Percentiles rank a stretch among this genome's conserved stretches.
phyloP scores from a whole-genome alignment of 2,888 invertebrate species.

The Odontocerum albicorne region DNA sequence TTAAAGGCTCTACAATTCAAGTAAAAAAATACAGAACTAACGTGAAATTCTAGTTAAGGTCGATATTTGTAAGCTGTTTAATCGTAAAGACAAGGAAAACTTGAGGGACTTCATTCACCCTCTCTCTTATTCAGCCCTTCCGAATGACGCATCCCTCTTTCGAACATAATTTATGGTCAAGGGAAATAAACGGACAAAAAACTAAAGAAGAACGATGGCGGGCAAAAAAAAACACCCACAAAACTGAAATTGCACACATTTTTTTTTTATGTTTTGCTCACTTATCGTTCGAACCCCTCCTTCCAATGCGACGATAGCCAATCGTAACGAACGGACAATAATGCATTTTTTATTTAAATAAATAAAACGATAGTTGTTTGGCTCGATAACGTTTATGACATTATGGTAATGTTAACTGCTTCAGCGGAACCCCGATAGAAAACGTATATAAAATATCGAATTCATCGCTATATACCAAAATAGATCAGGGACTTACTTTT shows the following conservation, averaged over 20 bases:
- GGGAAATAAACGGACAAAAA: slow-evolving; percentile 60
- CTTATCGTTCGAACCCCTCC: slow-evolving; percentile 25
- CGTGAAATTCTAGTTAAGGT: too few species aligned
- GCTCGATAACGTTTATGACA: too few species aligned
- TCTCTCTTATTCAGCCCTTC: slow-evolving; percentile 30
- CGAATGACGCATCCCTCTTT: slow-evolving; percentile 50
- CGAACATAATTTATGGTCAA: slow-evolving; percentile 62
- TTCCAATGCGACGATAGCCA: slow-evolving; percentile 13
- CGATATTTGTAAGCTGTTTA: too few species aligned
- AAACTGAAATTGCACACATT: slow-evolving; percentile 29
- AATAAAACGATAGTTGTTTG: too few species aligned
- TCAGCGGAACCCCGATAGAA: too few species aligned
- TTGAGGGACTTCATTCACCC: slow-evolving; percentile 34
- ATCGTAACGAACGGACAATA: slow-evolving; percentile 14
- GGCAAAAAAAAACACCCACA: slow-evolving; percentile 46
- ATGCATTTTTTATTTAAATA: slow-evolving; percentile 18
- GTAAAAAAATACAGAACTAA: too few species aligned
- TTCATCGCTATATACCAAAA: too few species aligned
- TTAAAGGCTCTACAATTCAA: too few species aligned
- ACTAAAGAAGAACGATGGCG: slow-evolving; percentile 60
- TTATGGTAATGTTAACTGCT: too few species aligned
- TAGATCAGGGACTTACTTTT: too few species aligned
- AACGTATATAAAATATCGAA: too few species aligned
- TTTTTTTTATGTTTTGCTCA: slow-evolving; percentile 24
- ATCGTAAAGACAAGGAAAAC: slow-evolving; percentile 22